Base-by-base conservation (phyloP, 2,113 vertebrate genomes). In the Atlantisia rogersi region DNA sequence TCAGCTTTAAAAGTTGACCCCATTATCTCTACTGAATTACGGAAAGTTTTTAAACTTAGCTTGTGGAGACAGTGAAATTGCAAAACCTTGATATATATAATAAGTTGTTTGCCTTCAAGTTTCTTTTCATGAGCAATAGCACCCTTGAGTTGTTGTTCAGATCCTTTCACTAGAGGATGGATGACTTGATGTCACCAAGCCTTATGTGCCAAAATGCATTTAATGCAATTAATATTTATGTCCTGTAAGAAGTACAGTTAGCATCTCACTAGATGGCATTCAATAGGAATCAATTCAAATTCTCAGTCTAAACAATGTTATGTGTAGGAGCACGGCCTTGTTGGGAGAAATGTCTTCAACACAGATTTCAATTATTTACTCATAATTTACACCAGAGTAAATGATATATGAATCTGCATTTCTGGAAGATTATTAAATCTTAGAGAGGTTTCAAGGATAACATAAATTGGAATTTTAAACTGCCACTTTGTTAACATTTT, bases 1-100 rank as follows among this genome's bases (percentile, higher is more conserved):
- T 82, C 22, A 10, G 63, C 53, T 93, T 91, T 93, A 82, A 59
- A 91, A 69, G 19, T 17, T 93, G 93, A 95, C 87, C 78, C 20
- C 10, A 39, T 82, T 15, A 62, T 92, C 50, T 92, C 63, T 31
- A 31, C 3, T 56, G 68, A 91, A 85, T 86, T 93, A 50, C 11
- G 22, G 67, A 73, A 89, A 86, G 37, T 65, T 69, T 91, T 40
- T 42, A 67, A 40, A 15, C 5, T 85, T 50, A 62, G 9, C 29
- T 29, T 15, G 20, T 59, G 40, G 35, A 95, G 91, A 60, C 35
- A 86, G 26, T 42, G 24, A 86, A 75, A 86, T 12, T 74, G 50
- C 48, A 93, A 77, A 73, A 11, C 18, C 24, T 39, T 56, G 7
- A 6, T 65, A 8, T 39, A 7, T 39, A 8, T 40, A 76, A 48